Conservation (phyloP, 30 jellyfish, hydroid and myxozoan genomes). For the Aurelia aurita complex sp. Pacific region DNA sequence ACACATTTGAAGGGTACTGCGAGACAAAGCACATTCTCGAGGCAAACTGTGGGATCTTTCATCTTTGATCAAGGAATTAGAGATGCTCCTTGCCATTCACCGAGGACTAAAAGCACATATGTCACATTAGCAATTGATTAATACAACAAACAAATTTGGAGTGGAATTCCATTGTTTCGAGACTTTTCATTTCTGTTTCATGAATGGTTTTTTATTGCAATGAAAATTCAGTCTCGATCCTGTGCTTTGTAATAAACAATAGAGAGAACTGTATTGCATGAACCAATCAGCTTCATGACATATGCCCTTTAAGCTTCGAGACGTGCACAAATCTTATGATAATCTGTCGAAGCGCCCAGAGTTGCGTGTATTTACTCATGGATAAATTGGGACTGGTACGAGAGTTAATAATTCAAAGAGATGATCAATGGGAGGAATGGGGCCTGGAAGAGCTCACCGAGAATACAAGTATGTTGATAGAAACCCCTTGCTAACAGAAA, state of each 20-base stretch:
- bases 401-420: neutral
- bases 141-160: no score
- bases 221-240: no score
- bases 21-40: slow-evolving; percentile 60
- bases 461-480: slow-evolving; percentile 59
- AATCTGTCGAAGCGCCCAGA: slow-evolving; percentile 60
- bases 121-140: no score
- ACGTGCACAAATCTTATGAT: slow-evolving; percentile 50
- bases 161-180: no score
- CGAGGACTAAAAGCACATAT: neutral
- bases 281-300: no score
- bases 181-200: no score
- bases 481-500: slow-evolving; percentile 41
- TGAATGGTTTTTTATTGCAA: no score
- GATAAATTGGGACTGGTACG: neutral
- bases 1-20: slow-evolving; percentile 47
- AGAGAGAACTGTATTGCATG: no score
- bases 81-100: slow-evolving; percentile 24
- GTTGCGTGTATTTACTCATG: slow-evolving; percentile 32
- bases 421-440: slow-evolving; percentile 62
- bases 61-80: slow-evolving; percentile 54
- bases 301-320: neutral
- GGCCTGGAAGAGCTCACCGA: slow-evolving; percentile 53
- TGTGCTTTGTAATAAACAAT: no score
- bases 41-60: slow-evolving; percentile 41